Base-by-base conservation (phyloP, 2,888 invertebrate genomes). In the Melanophora roralis region DNA sequence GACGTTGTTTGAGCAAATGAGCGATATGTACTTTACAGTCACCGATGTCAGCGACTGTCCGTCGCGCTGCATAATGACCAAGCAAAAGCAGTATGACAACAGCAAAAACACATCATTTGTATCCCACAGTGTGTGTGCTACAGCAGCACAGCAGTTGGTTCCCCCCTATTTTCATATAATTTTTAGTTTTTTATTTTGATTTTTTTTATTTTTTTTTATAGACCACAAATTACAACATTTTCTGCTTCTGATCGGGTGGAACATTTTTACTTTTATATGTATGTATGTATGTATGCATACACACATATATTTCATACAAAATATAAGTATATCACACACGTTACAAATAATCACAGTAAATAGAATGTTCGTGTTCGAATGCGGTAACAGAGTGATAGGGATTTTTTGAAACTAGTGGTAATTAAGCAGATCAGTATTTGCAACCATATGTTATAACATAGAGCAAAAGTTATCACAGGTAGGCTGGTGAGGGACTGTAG, bases 221-320 rank as follows among this genome's bases (percentile, higher is more conserved):
- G 72, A 76, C 76, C 80, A 80, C 76, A 80, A 76, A 80, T 80
- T 80, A 80, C 76, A 73, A 73, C 72, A 73, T 71, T 43, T 68
- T 73, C 68, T 73, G 76, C 80, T 80, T 73, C 80, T 76, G 76
- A 76, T 77, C 76, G 69, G 76, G 55, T 57, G 69, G 64, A 59
- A 77, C 47, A 45, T 71, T 49, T 55, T n/a, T n/a, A n/a, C n/a
- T n/a, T n/a, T n/a, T 45, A 49, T 6, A 23, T 12, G 23, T 11
- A 49, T 12, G n/a, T 57, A 38, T 47, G n/a, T n/a, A n/a, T n/a
- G n/a, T n/a, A n/a, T n/a, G n/a, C n/a, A n/a, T n/a, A n/a, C n/a
- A n/a, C n/a, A n/a, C n/a, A n/a, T n/a, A n/a, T n/a, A n/a, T n/a
- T n/a, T n/a, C n/a, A n/a, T n/a, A n/a, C n/a, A n/a, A n/a, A n/a